Evolutionary conservation across 1,140 invertebrate genomes (phyloP), one percentile per base, ranked within the genome.

Genomic region (Ectropis grisescens): DNA sequence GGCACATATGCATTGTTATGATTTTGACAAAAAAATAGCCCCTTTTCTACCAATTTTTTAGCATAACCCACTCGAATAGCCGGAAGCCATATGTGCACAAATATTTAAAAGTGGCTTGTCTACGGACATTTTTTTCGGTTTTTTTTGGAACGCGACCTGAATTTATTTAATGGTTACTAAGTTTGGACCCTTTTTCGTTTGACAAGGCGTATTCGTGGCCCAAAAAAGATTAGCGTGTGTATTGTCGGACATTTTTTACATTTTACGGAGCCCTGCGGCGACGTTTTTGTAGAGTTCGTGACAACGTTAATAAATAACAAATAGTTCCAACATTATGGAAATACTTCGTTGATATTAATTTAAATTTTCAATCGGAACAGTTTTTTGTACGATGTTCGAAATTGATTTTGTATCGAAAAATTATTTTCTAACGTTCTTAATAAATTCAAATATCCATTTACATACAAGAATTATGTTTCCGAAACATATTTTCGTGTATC

Each of bases 131-230:
- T 71, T 75, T 74, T 37, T 24, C 15, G 41, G 35, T 33, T 22
- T 52, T 60, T 67, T 71, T 61, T 59, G 37, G 7, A 10, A 30
- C 36, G 8, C 39, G 39, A 26, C 38, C 41, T 51, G 50, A 75
- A 74, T 79, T 70, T 74, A 78, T 76, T 80, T 78, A 76, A 78
- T 78, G 62, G 72, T 78, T 65, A 75, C 64, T 68, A 66, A 69
- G 61, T 72, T 51, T 61, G 47, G 69, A 58, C 54, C 58, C 59
- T 74, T 80, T 74, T 72, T 64, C 44, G 41, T 60, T 59, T 46
- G 53, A 67, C 61, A 71, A 60, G 45, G 51, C 30, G 25, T 54
- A 51, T 45, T 55, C 55, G 34, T 49, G 50, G 56, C 44, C 54
- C 54, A 33, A 36, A 65, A 66, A 57, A 75, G 75, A 80, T 80